Evolutionary conservation across 2,113 vertebrate genomes (phyloP), one percentile per base, ranked within the genome.

Genomic region (Corapipo altera): DNA sequence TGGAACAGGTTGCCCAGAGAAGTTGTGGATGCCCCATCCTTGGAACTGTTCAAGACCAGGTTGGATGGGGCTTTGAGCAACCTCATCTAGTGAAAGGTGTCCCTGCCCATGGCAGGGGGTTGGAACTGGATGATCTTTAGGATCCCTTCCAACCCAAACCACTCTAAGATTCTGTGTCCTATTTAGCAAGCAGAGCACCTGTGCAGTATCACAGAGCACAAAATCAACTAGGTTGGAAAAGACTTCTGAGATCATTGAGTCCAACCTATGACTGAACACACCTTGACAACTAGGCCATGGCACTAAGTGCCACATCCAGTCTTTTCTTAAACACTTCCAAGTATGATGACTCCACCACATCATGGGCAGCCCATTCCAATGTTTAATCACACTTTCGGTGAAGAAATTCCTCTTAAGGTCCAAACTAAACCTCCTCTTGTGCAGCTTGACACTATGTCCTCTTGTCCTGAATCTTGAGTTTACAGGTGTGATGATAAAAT

Each of bases 21-120:
- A 33, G 37, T 22, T 44, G 54, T 27, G 46, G 33, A 18, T 37
- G 17, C 18, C 15, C 23, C 46, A 10, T 37, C 55, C 18, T 39
- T 71, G 57, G n/a, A 2, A 13, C 7, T 21, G 39, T 6, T 27
- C 66, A 30, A 35, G 41, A 49, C 75, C 23, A 9, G 59, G 30
- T 1, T 71, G 66, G 30, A 55, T 5, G 5, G 28, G 28, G 39
- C 15, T 67, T 19, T n/a, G 48, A 70, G 15, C 33, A 54, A 0
- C 23, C 48, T 26, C 46, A 24, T 17, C 1, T 3, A 10, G 57
- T 48, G 58, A 11, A 3, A 64, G 4, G 0, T 17, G n/a, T 21
- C 16, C 17, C 21, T 49, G 57, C 9, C 57, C n/a, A 19, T 6
- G 27, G 21, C 20, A 44, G 41, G 7, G 7, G 8, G 30, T 32